Conservation (phyloP, 2,113 vertebrate genomes). For the Pelvicachromis taeniatus region DNA sequence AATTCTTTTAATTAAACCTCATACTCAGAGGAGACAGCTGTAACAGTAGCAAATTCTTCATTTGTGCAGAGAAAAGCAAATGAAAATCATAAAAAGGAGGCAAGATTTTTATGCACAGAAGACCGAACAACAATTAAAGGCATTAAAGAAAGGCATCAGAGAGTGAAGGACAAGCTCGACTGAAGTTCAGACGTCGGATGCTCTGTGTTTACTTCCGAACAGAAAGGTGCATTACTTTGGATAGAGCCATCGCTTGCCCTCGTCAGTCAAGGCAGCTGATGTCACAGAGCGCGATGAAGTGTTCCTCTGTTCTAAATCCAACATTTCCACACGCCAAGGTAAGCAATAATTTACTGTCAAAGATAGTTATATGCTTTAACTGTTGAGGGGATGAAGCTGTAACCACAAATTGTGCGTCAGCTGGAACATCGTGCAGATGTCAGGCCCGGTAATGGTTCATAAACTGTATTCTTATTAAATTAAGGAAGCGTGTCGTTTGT, state of each 20-base stretch:
- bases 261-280: not conserved
- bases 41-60: not conserved
- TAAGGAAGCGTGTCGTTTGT: slow-evolving; percentile 20
- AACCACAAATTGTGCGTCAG: slow-evolving; percentile 48
- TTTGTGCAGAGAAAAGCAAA: not conserved
- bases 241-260: not conserved
- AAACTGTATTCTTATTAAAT: slow-evolving; percentile 36
- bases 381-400: slow-evolving; percentile 31
- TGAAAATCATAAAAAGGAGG: not conserved
- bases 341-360: slow-evolving; percentile 44
- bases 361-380: slow-evolving; percentile 36
- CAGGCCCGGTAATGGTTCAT: slow-evolving; percentile 24
- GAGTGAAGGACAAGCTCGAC: not conserved
- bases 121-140: not conserved
- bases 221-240: not conserved
- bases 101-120: not conserved
- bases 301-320: not conserved
- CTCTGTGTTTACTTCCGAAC: not conserved
- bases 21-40: not conserved
- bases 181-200: not conserved
- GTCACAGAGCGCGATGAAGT: not conserved
- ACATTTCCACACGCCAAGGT: slow-evolving; percentile 11
- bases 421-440: slow-evolving; percentile 27
- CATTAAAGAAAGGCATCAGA: not conserved
- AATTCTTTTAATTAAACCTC: not conserved